A percentile compares a stretch with the other conserved stretches of the same genome.
These are phyloP conservation scores for Ianthella basta DNA, from an alignment of 37 sponge, comb jelly and placozoan genomes.

Conservation along the genomic window DNA sequence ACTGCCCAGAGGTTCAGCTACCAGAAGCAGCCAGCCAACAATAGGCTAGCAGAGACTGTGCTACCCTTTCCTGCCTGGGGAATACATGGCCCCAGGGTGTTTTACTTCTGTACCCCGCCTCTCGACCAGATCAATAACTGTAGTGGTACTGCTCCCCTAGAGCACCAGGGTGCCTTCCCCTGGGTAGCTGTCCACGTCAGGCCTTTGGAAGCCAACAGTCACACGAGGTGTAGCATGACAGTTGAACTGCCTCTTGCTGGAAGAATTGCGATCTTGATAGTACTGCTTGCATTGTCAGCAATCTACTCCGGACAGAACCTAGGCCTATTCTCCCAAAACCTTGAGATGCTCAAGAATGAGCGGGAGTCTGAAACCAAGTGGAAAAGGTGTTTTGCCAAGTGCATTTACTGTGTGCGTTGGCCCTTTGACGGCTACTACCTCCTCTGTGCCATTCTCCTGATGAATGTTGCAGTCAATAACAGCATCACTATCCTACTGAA, in stretches of 20 bases:
- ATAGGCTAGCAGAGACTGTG: too few species aligned
- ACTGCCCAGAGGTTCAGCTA: too few species aligned
- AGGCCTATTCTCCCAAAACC: conserved; percentile 95
- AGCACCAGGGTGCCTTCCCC: too few species aligned
- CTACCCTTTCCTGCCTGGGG: too few species aligned
- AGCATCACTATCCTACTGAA: conserved; percentile 86
- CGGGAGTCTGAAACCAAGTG: conserved; percentile 77
- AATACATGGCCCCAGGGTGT: too few species aligned
- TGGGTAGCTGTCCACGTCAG: too few species aligned
- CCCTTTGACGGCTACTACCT: conserved; percentile 98
- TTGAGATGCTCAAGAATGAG: conserved; percentile 84
- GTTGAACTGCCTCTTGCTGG: conserved; percentile 66
- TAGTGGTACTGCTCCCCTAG: too few species aligned
- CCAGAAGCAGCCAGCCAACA: too few species aligned
- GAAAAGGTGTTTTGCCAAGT: conserved; percentile 78
- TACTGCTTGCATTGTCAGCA: conserved; percentile 83
- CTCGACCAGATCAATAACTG: too few species aligned
- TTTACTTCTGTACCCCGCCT: too few species aligned
- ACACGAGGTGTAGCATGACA: too few species aligned
- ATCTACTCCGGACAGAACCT: conserved; percentile 95
- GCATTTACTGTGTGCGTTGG: conserved; percentile 82
- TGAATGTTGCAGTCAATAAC: conserved; percentile 96
- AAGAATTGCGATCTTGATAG: conserved; percentile 57
- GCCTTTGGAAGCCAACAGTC: too few species aligned
- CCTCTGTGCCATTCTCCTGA: conserved; percentile 92